Conservation (phyloP, 2,797 vertebrate species). For the Sebastes umbrosus region DNA sequence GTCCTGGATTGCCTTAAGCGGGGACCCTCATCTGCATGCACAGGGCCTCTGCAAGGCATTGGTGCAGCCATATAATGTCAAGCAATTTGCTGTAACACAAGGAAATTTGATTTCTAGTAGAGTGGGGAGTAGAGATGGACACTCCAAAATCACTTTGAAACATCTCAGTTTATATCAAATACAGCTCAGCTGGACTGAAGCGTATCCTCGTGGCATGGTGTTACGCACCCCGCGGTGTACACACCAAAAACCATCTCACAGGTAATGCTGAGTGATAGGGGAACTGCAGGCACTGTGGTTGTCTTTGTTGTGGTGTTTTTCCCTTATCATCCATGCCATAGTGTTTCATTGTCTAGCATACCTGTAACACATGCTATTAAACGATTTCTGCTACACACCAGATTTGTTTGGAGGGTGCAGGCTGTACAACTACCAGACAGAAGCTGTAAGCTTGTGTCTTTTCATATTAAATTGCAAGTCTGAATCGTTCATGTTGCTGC, state of each 20-base stretch:
- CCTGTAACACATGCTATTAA: not conserved
- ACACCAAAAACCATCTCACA: conserved; percentile 18
- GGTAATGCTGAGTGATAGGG: conserved; percentile 44
- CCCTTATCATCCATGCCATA: not conserved
- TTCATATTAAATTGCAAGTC: conserved; percentile 30
- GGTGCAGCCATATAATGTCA: conserved; percentile 74
- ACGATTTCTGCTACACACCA: not conserved
- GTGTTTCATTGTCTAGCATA: not conserved
- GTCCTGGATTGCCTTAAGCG: conserved; percentile 72
- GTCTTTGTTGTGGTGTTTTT: conserved; percentile 18
- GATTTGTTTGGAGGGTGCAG: not conserved
- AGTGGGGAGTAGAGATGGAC: conserved; percentile 39
- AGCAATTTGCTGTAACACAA: conserved; percentile 74
- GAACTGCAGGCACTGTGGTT: conserved; percentile 5
- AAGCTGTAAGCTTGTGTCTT: not conserved
- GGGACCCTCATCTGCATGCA: conserved; percentile 77
- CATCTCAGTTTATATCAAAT: conserved; percentile 55
- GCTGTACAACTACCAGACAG: not conserved
- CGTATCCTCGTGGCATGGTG: conserved; percentile 27
- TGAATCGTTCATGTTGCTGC: conserved; percentile 34
- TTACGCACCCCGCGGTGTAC: conserved; percentile 9
- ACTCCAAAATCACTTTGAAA: conserved; percentile 56
- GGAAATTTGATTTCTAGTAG: conserved; percentile 66
- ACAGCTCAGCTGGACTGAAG: conserved; percentile 49
- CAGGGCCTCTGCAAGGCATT: conserved; percentile 49